Evolutionary conservation across 2,797 vertebrate genomes (phyloP), one percentile per base, ranked within the genome.

Genomic region (Anguilla anguilla): DNA sequence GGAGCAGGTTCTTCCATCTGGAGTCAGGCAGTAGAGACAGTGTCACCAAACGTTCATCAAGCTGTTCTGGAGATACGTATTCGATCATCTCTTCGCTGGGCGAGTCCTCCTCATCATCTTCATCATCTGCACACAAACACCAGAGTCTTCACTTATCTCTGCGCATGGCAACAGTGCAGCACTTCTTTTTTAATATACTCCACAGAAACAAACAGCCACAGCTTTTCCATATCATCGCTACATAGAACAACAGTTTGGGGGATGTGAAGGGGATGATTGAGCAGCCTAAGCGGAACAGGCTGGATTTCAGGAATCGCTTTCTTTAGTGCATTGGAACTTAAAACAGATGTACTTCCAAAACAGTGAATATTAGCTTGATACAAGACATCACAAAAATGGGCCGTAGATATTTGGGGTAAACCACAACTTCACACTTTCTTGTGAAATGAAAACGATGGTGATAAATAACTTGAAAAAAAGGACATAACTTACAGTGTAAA

Each of bases 1-100:
- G 96, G 79, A 99, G 95, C 51, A 99, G 97, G 89, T 97, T 98
- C 90, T 97, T 99, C 98, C 98, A 99, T 3, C 97, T 96, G 31
- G 98, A 99, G 91, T 98, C 98, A 0, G 98, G 97, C 82, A 98
- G 93, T 88, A 95, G 93, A 0, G 98, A 99, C 10, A 99, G 95
- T 0, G 98, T 99, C 84, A 99, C 94, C 90, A 99, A 94, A 83
- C 97, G 95, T 51, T 96, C 95, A 92, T 95, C 97, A 90, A 99
- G 0, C 88, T 99, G 98, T 57, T 97, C 96, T 61, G 96, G 97
- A 19, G 98, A 99, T 49, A 95, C 90, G 86, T 97, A 99, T 0
- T 93, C 94, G 64, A 96, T 94, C 92, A 96, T 96, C 89, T 97
- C 96, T n/a, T 95, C 95, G 83, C 86, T 93, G 28, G 84, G 90